Percentiles rank a stretch among this genome's conserved stretches.
These are phyloP conservation scores for Euzophera pinguis DNA, from an alignment of 2,888 invertebrate genomes.

Conservation along the genomic window DNA sequence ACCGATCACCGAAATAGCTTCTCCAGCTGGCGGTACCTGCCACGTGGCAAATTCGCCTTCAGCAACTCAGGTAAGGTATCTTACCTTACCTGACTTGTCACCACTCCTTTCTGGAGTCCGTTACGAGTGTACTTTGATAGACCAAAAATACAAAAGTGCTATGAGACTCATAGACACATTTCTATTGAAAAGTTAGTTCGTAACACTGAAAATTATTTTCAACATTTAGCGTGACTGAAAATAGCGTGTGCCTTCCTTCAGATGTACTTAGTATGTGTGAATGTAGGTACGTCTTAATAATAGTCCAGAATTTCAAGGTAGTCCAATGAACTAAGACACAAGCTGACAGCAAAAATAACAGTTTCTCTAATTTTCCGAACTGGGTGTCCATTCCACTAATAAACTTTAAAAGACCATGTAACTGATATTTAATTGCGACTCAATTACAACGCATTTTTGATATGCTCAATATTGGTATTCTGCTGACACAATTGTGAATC, in stretches of 20 bases:
- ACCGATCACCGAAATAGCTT: constrained; percentile 79
- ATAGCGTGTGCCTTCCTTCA: background rate
- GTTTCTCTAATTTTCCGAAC: background rate
- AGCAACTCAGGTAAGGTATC: constrained; percentile 32
- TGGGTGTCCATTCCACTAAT: too few species aligned
- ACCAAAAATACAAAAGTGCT: too few species aligned
- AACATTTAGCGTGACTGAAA: background rate
- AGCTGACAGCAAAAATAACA: constrained; percentile 1
- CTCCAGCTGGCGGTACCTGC: constrained; percentile 77
- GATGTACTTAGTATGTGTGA: background rate
- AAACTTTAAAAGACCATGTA: too few species aligned
- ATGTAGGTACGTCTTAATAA: background rate
- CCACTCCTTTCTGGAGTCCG: background rate
- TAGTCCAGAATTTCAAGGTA: constrained; percentile 8
- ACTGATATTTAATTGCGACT: background rate
- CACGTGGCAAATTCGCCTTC: constrained; percentile 62
- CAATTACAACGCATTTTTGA: too few species aligned
- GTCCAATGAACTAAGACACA: background rate
- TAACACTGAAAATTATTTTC: background rate
- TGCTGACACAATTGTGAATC: too few species aligned
- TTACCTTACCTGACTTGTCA: constrained; percentile 31
- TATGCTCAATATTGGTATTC: too few species aligned
- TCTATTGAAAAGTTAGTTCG: too few species aligned
- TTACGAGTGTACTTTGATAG: too few species aligned
- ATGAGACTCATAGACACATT: too few species aligned